Evolutionary conservation across 1,140 invertebrate species (phyloP), one percentile per base, ranked within the genome.

Genomic region (Hylaeus anthracinus): DNA sequence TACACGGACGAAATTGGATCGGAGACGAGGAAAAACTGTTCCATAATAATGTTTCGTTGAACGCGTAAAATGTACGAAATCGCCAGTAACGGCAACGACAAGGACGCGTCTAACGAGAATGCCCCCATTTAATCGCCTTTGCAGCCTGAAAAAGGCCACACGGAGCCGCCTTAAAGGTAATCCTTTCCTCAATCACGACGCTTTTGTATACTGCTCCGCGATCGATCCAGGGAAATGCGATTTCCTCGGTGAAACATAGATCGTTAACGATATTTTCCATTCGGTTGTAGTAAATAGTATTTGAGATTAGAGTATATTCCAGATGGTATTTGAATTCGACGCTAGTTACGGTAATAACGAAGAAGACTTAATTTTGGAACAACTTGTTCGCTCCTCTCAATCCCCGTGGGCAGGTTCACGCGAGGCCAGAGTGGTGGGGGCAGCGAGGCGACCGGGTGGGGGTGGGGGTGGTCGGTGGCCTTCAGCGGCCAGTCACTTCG

Each of bases 101-200:
- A 77, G 74, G 74, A 55, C 74, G 55, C 65, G 14, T 39, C 74
- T 51, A 48, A 67, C 39, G 43, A 39, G 65, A 69, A 60, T 43
- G 58, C 14, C 55, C 53, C 26, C 5, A 10, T 58, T 70, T 70
- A 77, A 77, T 77, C 74, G 74, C 55, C 41, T 60, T 70, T 69
- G 53, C 41, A 75, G 74, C 65, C 65, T 69, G 74, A 77, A 70
- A 70, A 77, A 69, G 63, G 53, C 72, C 53, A 37, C 61, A 43
- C 61, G 61, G 61, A 43, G 61, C 61, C 61, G 51, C 39, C 51
- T 67, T 77, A 51, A 39, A 37, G 55, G 26, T 77, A 53, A 73
- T 79, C 48, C 76, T 72, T 72, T 79, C 60, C 69, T 72, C 76
- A 72, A 79, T 79, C 76, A 72, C 15, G 37, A 5, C 41, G 45